phyloP scores from a whole-genome alignment of 2,113 vertebrate species.

The Rhea americana region DNA sequence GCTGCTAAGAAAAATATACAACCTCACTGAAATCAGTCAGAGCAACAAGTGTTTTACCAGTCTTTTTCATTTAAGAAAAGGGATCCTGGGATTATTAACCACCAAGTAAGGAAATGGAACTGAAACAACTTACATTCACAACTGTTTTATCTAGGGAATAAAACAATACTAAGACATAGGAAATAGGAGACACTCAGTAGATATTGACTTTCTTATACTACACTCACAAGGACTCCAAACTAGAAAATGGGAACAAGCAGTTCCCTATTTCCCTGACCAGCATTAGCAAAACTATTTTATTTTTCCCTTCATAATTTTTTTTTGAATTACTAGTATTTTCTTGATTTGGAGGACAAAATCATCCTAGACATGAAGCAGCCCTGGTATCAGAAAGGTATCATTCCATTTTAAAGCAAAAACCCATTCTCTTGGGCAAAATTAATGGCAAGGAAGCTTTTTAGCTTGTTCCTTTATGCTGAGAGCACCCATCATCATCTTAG shows the following conservation, averaged over 20 bases:
- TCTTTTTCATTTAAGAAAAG: not conserved
- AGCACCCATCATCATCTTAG: not conserved
- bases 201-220: not conserved
- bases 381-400: not conserved
- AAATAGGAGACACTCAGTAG: not conserved
- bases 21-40: not conserved
- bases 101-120: not conserved
- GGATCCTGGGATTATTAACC: not conserved
- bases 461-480: not conserved
- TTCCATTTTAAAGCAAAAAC: not conserved
- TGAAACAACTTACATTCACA: not conserved
- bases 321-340: not conserved
- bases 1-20: not conserved
- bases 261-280: not conserved
- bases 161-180: accelerated
- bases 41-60: not conserved
- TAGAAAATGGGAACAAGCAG: not conserved
- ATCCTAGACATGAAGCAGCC: not conserved
- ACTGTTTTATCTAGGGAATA: not conserved
- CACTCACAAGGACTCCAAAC: not conserved
- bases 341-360: not conserved
- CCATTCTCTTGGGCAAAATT: not conserved
- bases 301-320: not conserved
- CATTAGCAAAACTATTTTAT: not conserved
- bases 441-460: not conserved